Base-by-base conservation (phyloP, 2,113 vertebrate genomes). In the Dunckerocampus dactyliophorus region DNA sequence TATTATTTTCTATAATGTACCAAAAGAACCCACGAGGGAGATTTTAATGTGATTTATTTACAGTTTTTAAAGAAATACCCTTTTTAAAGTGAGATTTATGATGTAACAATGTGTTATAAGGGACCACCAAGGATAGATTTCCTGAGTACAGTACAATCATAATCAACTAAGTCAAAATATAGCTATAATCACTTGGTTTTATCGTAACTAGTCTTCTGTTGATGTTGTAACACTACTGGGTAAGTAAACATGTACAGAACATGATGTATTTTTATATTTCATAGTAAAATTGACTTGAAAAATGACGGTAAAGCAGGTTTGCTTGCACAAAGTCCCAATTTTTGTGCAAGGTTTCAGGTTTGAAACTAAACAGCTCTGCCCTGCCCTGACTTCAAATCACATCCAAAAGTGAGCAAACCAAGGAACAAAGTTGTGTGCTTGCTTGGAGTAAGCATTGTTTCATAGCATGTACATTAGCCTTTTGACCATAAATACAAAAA, bases 101-200 rank as follows among this genome's bases (percentile, higher is more conserved):
- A 11, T 49, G 11, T 37, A 31, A 48, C 10, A 13, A 34, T 28
- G 52, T 67, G 63, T 77, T 76, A 39, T 57, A 65, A 59, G 74
- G 72, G 75, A 82, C 75, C 79, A 80, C 54, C 1, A 47, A 75
- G 65, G 72, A 82, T 49, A 51, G 4, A 60, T 66, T 49, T 82
- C 65, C 71, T 77, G 57, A 67, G 76, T 55, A 72, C 8, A 62
- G 69, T 74, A 80, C 74, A 84, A 86, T 85, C 78, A 78, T 76
- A 67, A 28, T 60, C 31, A 34, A 62, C 60, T n/a, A 21, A 17
- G 14, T 55, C 19, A 62, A 3, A 45, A 59, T 65, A 51, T 14
- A 43, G 53, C 50, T 49, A 22, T 57, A 53, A 69, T 74, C 17
- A 57, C 50, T 77, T 65, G 24, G 34, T 74, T 79, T 51, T 65